phyloP scores from a whole-genome alignment of 30 jellyfish, hydroid and myxozoan species.

The Mastigias papua region DNA sequence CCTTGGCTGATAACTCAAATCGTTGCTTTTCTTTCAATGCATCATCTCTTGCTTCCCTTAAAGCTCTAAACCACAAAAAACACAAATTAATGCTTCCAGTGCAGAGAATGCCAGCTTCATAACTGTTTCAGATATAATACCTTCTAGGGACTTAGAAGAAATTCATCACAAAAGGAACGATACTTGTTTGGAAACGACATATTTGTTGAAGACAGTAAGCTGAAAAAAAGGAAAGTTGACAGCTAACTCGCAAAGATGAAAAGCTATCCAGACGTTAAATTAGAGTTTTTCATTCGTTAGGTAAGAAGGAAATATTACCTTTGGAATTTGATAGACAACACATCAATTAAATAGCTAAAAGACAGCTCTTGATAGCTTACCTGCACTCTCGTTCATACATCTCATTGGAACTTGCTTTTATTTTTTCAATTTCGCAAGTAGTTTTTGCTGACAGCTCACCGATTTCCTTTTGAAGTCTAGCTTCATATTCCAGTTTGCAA shows the following conservation, averaged over 20 bases:
- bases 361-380: conserved; percentile 24
- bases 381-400: conserved; percentile 91
- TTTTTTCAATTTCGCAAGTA: conserved; percentile 69
- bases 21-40: conserved; percentile 70
- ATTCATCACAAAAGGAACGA: too few relatives aligned
- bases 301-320: too few relatives aligned
- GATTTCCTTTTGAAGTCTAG: conserved; percentile 64
- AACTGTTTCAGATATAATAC: too few relatives aligned
- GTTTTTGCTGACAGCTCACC: conserved; percentile 70
- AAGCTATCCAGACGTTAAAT: not conserved
- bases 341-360: too few relatives aligned
- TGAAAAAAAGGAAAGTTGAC: not conserved
- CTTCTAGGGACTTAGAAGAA: too few relatives aligned
- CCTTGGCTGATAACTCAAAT: conserved; percentile 22
- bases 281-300: too few relatives aligned
- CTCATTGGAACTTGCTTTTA: conserved; percentile 69
- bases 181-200: too few relatives aligned
- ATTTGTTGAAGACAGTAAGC: too few relatives aligned
- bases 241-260: not conserved
- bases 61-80: conserved; percentile 44
- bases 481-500: conserved; percentile 80
- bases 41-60: conserved; percentile 67
- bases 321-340: too few relatives aligned
- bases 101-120: not conserved
- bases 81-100: too few relatives aligned